A percentile compares a stretch with the other conserved stretches of the same genome.
These are phyloP conservation scores for Rhabdophis nuchalis DNA, from an alignment of 2,797 vertebrate genomes.

Conservation along the genomic window DNA sequence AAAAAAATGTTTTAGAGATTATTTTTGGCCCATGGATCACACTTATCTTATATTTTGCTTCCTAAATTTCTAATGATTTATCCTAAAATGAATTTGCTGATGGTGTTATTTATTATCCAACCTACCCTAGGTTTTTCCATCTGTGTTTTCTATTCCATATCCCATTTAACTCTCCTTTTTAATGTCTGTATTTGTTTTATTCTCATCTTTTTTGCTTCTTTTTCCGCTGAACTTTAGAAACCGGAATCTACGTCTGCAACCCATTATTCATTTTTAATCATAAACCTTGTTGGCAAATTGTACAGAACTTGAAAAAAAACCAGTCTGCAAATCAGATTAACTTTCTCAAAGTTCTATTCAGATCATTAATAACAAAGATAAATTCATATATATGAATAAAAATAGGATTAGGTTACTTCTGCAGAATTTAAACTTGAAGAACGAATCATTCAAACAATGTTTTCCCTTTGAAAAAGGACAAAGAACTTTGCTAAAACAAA, in stretches of 20 bases:
- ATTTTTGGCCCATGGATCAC: background rate
- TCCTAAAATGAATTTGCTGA: background rate
- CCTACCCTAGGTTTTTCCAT: background rate
- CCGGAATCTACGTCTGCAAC: background rate
- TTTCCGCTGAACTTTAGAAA: background rate
- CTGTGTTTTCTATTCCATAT: background rate
- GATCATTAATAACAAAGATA: conserved; percentile 11
- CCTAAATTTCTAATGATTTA: background rate
- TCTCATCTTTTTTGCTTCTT: background rate
- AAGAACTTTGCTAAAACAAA: background rate
- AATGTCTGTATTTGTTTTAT: background rate
- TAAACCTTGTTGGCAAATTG: background rate
- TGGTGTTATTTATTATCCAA: background rate
- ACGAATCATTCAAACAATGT: background rate
- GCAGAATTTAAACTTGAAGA: background rate
- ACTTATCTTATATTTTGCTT: background rate
- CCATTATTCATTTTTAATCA: conserved; percentile 3
- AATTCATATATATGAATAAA: background rate
- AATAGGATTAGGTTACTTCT: background rate
- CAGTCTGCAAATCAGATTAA: conserved; percentile 34
- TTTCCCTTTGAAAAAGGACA: background rate
- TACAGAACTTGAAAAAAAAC: background rate
- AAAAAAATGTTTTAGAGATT: background rate
- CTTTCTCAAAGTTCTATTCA: background rate
- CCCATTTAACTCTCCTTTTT: background rate